Percentiles rank a stretch among this genome's conserved stretches.
phyloP scores from a whole-genome alignment of 2,888 invertebrate genomes.

The Leptopterna dolabrata region DNA sequence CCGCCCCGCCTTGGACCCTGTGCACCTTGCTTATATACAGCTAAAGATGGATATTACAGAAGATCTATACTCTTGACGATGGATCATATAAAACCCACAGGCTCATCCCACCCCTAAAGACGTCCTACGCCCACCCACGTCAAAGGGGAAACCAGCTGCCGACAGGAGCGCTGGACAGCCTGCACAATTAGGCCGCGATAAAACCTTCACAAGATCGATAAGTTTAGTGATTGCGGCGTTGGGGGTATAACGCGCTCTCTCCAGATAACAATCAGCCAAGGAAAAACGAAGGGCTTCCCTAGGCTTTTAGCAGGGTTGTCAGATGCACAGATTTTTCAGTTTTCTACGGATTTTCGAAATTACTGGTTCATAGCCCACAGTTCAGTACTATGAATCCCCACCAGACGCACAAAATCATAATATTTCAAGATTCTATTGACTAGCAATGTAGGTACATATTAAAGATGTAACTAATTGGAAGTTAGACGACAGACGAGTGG shows the following conservation, averaged over 20 bases:
- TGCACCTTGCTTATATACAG: neutral
- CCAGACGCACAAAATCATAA: no score
- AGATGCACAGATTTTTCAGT: no score
- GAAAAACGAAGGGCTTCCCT: neutral
- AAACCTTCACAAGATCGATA: slow-evolving; percentile 15
- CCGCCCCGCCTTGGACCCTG: neutral
- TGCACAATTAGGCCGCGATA: neutral
- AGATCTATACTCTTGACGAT: neutral
- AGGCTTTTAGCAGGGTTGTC: no score
- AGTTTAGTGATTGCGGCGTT: neutral
- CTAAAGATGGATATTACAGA: neutral
- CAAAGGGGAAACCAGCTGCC: neutral
- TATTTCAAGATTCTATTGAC: no score
- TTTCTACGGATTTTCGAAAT: no score
- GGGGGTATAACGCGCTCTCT: neutral
- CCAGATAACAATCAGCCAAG: neutral
- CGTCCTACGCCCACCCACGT: neutral
- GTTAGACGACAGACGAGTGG: no score
- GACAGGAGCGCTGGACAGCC: neutral
- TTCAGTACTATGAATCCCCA: no score
- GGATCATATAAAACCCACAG: neutral
- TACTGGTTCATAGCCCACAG: no score
- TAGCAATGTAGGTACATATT: no score
- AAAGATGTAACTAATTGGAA: no score
- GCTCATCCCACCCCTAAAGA: neutral